Evolutionary conservation across 37 sponge, comb jelly and placozoan species (phyloP).

Genomic region (Halisarca cf. caerulea): DNA sequence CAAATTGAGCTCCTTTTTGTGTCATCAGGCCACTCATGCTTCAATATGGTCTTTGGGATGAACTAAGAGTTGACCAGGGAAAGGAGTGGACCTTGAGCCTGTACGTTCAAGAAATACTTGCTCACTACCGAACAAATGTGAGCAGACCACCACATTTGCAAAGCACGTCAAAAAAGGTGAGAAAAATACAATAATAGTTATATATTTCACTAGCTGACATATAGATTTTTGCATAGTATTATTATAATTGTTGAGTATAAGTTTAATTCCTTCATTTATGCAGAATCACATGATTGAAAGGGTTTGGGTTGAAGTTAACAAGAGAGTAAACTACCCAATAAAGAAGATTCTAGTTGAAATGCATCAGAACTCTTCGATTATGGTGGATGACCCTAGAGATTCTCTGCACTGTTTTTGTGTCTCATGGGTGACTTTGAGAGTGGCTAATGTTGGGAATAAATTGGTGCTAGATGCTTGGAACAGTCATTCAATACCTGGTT

Average conservation of each 20-base stretch:
- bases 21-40: conserved; percentile 34
- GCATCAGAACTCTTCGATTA: background rate
- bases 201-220: no score
- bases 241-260: background rate
- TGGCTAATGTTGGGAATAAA: conserved; percentile 31
- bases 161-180: conserved; percentile 45
- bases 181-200: no score
- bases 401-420: conserved; percentile 41
- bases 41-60: conserved; percentile 70
- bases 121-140: conserved; percentile 31
- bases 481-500: conserved; percentile 54
- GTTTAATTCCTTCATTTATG: background rate
- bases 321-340: conserved; percentile 15
- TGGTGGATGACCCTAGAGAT: conserved; percentile 11
- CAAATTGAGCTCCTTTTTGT: no score
- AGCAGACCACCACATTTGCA: conserved; percentile 41
- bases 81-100: conserved; percentile 58
- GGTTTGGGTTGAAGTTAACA: conserved; percentile 15
- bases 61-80: conserved; percentile 70
- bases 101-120: conserved; percentile 53
- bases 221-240: no score
- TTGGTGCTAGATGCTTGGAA: conserved; percentile 50
- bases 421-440: conserved; percentile 47
- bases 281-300: conserved; percentile 37
- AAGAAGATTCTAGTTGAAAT: conserved; percentile 22